Evolutionary conservation across 1,140 invertebrate genomes (phyloP).

Genomic region (Saxidomus purpurata): DNA sequence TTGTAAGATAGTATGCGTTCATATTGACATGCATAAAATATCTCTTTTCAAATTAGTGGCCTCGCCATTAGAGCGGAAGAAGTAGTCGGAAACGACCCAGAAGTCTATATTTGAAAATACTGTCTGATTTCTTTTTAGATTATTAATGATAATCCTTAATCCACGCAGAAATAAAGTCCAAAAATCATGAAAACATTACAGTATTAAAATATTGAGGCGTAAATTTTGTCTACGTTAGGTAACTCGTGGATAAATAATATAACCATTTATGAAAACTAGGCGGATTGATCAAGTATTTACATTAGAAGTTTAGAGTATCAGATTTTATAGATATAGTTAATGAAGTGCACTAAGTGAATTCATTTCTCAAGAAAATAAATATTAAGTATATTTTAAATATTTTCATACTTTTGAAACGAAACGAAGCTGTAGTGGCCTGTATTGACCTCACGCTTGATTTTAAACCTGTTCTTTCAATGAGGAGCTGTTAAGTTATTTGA

Average conservation of each 20-base stretch:
- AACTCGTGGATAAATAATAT: neutral
- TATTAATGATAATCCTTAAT: conserved; percentile 14
- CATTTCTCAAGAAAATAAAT: neutral
- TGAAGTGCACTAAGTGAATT: conserved; percentile 15
- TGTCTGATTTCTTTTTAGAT: neutral
- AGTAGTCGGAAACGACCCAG: no score
- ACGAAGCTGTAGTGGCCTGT: neutral
- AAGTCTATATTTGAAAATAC: neutral
- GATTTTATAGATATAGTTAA: neutral
- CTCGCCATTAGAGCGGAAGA: no score
- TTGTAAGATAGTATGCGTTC: no score
- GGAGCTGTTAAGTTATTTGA: no score
- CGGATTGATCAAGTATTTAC: neutral
- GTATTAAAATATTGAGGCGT: conserved; percentile 28
- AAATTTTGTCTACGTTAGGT: conserved; percentile 15
- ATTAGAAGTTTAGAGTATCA: neutral
- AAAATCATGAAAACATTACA: conserved; percentile 16
- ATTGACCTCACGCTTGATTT: neutral
- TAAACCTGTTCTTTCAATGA: neutral
- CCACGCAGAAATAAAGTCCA: neutral
- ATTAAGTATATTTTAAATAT: neutral
- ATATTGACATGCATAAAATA: no score
- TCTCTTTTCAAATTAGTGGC: no score
- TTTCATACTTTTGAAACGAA: neutral
- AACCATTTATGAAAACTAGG: conserved; percentile 2